These are phyloP conservation scores for Hemiprocne comata DNA, from an alignment of 2,113 vertebrate genomes.

Conservation along the genomic window DNA sequence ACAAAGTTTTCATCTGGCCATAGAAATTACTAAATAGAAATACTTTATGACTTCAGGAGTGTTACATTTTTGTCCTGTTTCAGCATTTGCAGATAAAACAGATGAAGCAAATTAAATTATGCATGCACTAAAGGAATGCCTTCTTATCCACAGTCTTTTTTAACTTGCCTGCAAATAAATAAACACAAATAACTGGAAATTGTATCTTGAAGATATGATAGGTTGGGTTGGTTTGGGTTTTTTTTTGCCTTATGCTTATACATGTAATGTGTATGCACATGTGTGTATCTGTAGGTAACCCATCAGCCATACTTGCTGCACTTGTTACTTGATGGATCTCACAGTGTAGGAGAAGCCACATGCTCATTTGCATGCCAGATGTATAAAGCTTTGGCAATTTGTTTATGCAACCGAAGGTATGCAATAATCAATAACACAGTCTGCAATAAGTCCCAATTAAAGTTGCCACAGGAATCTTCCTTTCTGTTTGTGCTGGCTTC, in stretches of 20 bases:
- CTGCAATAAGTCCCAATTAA: constrained; percentile 20
- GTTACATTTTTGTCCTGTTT: background rate
- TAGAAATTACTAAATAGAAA: background rate
- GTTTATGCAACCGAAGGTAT: background rate
- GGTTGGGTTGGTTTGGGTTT: too few relatives aligned
- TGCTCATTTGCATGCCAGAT: background rate
- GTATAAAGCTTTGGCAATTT: background rate
- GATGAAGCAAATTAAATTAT: constrained; percentile 41
- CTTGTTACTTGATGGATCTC: background rate
- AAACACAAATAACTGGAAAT: background rate
- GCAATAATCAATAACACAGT: constrained; percentile 6
- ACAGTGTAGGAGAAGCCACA: background rate
- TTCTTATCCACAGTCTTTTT: background rate
- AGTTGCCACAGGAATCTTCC: background rate
- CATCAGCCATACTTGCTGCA: background rate
- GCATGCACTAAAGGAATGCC: background rate
- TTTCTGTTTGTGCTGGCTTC: constrained; percentile 18
- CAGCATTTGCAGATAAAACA: constrained; percentile 7
- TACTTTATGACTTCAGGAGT: background rate
- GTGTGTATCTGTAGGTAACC: background rate
- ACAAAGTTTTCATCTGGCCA: constrained; percentile 12
- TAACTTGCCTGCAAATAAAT: background rate
- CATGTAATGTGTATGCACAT: rapidly evolving
- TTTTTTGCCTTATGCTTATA: background rate
- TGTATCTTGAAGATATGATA: background rate